Evolutionary conservation across 2,888 invertebrate species (phyloP).

Genomic region (Oxycera nigricornis): DNA sequence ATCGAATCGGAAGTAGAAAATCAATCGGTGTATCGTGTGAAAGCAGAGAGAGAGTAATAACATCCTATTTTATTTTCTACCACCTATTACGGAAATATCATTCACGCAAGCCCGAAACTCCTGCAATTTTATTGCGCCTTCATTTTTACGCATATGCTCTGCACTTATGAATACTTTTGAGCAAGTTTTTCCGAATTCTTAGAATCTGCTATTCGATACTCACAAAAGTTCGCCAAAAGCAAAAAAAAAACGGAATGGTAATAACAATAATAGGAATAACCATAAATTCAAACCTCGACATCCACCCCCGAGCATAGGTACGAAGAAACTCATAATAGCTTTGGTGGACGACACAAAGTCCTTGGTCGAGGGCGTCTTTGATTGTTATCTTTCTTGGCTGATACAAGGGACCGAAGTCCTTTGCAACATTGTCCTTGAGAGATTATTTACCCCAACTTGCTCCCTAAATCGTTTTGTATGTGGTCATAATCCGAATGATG

Average conservation of each 20-base stretch:
- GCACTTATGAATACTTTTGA: not conserved
- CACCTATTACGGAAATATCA: slow-evolving; percentile 20
- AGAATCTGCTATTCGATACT: not conserved
- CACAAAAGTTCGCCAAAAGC: slow-evolving; percentile 7
- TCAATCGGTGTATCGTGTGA: not conserved
- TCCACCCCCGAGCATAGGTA: not conserved
- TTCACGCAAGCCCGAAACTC: not conserved
- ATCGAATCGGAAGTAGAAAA: not conserved
- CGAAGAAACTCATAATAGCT: not conserved
- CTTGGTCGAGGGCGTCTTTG: not conserved
- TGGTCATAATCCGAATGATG: slow-evolving; percentile 40
- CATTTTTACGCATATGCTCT: slow-evolving; percentile 4
- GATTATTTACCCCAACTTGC: slow-evolving; percentile 2
- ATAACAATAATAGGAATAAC: slow-evolving; percentile 30
- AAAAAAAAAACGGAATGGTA: not conserved
- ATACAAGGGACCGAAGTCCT: not conserved
- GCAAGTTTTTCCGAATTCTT: not conserved
- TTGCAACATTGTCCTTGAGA: slow-evolving; percentile 5
- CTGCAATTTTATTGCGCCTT: not conserved
- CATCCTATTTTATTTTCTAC: slow-evolving; percentile 31
- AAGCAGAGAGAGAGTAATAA: slow-evolving; percentile 5
- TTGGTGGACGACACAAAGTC: not conserved
- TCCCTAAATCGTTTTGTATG: slow-evolving; percentile 30
- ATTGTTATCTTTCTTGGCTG: not conserved
- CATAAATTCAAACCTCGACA: slow-evolving; percentile 23